Evolutionary conservation across 2,888 invertebrate genomes (phyloP).

Genomic region (Tipula vernalis): DNA sequence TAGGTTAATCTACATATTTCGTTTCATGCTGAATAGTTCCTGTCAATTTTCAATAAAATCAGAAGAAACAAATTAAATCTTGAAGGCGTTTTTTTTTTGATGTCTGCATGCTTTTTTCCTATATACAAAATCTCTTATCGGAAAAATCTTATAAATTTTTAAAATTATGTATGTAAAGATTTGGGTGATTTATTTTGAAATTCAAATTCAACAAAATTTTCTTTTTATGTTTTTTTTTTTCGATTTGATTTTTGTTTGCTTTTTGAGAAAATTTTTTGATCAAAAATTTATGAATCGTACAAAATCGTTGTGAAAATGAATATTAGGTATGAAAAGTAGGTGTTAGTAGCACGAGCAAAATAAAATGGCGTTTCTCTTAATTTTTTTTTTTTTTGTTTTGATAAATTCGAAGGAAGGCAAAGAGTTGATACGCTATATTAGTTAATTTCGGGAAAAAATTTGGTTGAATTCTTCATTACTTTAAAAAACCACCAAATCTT

Average conservation of each 20-base stretch:
- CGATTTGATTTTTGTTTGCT: background rate
- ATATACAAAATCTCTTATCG: background rate
- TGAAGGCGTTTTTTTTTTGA: background rate
- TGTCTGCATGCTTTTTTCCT: background rate
- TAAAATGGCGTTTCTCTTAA: too few relatives aligned
- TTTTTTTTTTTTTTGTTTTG: too few relatives aligned
- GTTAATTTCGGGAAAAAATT: too few relatives aligned
- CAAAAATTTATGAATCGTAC: background rate
- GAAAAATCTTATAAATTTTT: background rate
- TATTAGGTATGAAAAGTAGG: too few relatives aligned
- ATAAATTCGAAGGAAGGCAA: too few relatives aligned
- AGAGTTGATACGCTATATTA: too few relatives aligned
- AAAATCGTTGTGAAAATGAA: background rate
- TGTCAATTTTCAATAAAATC: background rate
- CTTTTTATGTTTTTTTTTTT: background rate
- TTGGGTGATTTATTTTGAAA: background rate
- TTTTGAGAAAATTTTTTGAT: background rate
- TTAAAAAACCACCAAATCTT: too few relatives aligned
- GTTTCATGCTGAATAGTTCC: background rate
- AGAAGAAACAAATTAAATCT: background rate
- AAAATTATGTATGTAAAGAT: background rate
- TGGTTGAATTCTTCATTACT: too few relatives aligned
- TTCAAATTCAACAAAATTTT: background rate
- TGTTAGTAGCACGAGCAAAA: too few relatives aligned
- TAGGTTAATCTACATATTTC: background rate